phyloP scores from a whole-genome alignment of 2,888 invertebrate genomes.

The Ariolimax columbianus region DNA sequence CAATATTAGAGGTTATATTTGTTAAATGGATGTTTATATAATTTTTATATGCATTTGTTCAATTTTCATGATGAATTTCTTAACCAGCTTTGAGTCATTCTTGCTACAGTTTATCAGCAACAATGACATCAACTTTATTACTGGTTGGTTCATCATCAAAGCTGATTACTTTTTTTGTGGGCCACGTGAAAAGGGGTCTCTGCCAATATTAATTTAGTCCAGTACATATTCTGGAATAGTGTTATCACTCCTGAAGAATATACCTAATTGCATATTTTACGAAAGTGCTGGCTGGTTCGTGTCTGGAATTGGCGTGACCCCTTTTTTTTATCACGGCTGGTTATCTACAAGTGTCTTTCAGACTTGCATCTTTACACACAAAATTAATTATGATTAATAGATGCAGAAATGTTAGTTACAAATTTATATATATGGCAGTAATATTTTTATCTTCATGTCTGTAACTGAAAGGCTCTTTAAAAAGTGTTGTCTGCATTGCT shows the following conservation, averaged over 20 bases:
- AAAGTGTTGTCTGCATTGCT: no score
- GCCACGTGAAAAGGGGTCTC: not conserved
- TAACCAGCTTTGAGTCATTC: not conserved
- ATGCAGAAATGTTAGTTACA: not conserved
- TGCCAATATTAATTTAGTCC: not conserved
- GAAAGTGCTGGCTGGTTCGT: not conserved
- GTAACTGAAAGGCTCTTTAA: no score
- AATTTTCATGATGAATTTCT: not conserved
- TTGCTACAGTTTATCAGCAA: not conserved
- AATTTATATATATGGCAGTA: not conserved
- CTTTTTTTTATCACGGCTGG: not conserved
- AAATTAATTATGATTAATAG: not conserved
- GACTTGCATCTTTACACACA: constrained; percentile 28
- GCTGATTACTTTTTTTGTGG: not conserved
- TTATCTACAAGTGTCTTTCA: constrained; percentile 25
- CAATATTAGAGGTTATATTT: constrained; percentile 36
- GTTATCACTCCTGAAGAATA: not conserved
- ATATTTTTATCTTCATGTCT: no score
- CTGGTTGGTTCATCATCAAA: not conserved
- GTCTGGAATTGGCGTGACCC: not conserved
- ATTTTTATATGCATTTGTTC: constrained; percentile 17
- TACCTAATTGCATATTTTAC: not conserved
- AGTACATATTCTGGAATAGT: not conserved
- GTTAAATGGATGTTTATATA: constrained; percentile 17
- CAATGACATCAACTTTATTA: not conserved